Percentiles rank a stretch among this genome's conserved stretches.
These are phyloP conservation scores for Synanthedon formicaeformis DNA, from an alignment of 2,888 invertebrate genomes.

Conservation along the genomic window DNA sequence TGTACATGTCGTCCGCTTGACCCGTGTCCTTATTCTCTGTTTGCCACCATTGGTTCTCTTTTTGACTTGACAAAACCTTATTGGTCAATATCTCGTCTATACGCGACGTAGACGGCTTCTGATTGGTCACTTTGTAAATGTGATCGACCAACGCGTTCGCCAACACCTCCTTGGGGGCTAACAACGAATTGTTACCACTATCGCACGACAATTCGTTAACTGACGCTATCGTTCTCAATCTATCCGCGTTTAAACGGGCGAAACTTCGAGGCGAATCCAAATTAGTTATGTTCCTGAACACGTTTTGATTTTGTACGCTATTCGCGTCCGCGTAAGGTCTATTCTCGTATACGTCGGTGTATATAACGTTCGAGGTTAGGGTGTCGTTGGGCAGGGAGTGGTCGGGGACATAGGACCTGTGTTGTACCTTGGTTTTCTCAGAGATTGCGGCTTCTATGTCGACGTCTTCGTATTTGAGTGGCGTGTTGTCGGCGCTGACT, in stretches of 20 bases:
- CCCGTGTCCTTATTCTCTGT: slow-evolving; percentile 37
- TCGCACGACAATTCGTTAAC: slow-evolving; percentile 44
- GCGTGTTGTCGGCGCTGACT: slow-evolving; percentile 52
- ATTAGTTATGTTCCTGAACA: slow-evolving; percentile 51
- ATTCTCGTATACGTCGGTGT: slow-evolving; percentile 19
- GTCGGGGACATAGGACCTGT: slow-evolving; percentile 60
- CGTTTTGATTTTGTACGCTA: slow-evolving; percentile 6
- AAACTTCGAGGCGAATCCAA: slow-evolving; percentile 49
- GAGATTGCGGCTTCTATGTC: slow-evolving; percentile 51
- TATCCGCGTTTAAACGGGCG: slow-evolving; percentile 55
- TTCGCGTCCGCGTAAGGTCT: not conserved
- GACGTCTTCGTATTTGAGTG: slow-evolving; percentile 46
- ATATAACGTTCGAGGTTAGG: slow-evolving; percentile 18
- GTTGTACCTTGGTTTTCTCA: slow-evolving; percentile 66
- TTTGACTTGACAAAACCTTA: slow-evolving; percentile 47
- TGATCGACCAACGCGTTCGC: slow-evolving; percentile 60
- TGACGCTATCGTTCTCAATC: slow-evolving; percentile 44
- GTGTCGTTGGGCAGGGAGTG: slow-evolving; percentile 48
- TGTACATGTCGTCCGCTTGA: slow-evolving; percentile 34
- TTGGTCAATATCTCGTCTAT: slow-evolving; percentile 61
- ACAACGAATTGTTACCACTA: slow-evolving; percentile 23
- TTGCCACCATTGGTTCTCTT: slow-evolving; percentile 57
- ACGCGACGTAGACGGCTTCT: slow-evolving; percentile 58
- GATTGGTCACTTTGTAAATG: slow-evolving; percentile 67
- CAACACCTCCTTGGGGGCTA: slow-evolving; percentile 59